These are phyloP conservation scores for Capromys pilorides DNA, from an alignment of 2,797 vertebrate genomes.

Conservation along the genomic window DNA sequence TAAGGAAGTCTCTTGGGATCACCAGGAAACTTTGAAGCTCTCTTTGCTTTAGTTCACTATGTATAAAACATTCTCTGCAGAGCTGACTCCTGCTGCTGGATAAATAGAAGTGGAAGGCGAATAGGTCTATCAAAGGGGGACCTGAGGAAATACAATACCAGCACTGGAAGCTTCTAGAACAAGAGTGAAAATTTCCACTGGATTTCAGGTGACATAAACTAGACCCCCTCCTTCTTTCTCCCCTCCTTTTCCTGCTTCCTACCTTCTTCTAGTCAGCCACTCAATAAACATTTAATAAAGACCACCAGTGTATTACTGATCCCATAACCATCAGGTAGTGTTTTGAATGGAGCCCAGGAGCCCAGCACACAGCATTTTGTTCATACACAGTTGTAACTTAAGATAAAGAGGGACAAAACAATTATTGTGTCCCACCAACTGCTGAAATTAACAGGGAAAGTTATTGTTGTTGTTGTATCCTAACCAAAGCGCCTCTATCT, in stretches of 20 bases:
- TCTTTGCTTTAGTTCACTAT: conserved; percentile 22
- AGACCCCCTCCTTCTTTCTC: neutral
- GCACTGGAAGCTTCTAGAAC: neutral
- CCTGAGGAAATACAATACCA: neutral
- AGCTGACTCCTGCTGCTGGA: neutral
- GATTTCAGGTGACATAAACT: neutral
- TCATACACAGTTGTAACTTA: neutral
- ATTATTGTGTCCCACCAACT: neutral
- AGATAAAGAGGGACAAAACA: neutral
- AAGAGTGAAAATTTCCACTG: conserved; percentile 20
- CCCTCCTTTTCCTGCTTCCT: neutral
- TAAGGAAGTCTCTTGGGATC: neutral
- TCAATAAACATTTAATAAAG: neutral
- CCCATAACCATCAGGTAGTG: neutral
- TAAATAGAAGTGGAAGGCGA: neutral
- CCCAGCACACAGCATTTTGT: neutral
- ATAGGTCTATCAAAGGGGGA: neutral
- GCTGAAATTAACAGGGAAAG: neutral
- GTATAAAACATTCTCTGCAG: conserved; percentile 57
- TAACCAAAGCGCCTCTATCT: too few relatives aligned
- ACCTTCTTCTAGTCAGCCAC: neutral
- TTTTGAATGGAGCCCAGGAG: neutral
- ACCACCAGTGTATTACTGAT: neutral
- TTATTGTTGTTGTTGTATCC: too few relatives aligned
- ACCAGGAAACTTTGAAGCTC: neutral